phyloP scores from a whole-genome alignment of 1,140 invertebrate genomes.

The Drosophila rhopaloa region DNA sequence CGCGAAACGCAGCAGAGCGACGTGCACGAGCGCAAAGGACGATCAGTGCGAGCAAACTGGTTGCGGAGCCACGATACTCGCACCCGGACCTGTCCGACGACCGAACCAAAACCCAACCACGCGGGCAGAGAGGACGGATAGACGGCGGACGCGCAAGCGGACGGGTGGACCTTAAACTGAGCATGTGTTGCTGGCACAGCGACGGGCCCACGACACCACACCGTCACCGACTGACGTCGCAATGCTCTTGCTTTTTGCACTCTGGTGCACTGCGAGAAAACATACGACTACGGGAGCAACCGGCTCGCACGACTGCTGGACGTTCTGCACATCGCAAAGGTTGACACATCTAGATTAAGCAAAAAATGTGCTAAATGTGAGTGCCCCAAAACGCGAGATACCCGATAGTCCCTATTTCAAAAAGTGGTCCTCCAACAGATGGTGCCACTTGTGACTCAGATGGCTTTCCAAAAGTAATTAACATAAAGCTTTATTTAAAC shows the following conservation, averaged over 20 bases:
- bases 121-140: conserved; percentile 3
- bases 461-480: too few relatives aligned
- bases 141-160: conserved; percentile 9
- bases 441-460: too few relatives aligned
- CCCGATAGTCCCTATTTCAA: too few relatives aligned
- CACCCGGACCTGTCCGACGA: conserved; percentile 25
- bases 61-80: conserved; percentile 41
- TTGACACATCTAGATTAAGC: too few relatives aligned
- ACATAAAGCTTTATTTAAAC: too few relatives aligned
- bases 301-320: not conserved
- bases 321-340: conserved; percentile 14
- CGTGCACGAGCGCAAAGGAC: conserved; percentile 65
- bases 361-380: too few relatives aligned
- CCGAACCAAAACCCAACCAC: conserved; percentile 13
- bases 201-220: conserved; percentile 7
- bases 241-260: conserved; percentile 59
- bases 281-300: not conserved
- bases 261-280: conserved; percentile 54
- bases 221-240: conserved; percentile 17
- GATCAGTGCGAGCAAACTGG: conserved; percentile 74
- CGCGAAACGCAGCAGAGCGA: conserved; percentile 7
- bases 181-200: conserved; percentile 38
- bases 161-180: conserved; percentile 34
- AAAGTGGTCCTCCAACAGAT: too few relatives aligned
- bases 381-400: too few relatives aligned